These are phyloP conservation scores for Clepsis dumicolana DNA, from an alignment of 2,888 invertebrate species.

Conservation along the genomic window DNA sequence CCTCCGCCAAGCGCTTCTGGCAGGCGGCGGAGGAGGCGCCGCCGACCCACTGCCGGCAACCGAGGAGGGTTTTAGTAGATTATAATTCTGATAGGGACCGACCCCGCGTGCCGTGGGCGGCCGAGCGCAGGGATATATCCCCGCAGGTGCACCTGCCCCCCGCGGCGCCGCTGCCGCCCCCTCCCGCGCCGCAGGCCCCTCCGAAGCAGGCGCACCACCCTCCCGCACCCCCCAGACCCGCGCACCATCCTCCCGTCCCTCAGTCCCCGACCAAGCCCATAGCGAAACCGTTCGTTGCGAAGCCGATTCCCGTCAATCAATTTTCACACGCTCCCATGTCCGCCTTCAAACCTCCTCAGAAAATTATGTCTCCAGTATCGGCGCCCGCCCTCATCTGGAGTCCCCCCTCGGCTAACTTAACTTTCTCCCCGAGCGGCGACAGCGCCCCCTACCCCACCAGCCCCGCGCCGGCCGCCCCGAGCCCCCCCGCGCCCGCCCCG, in stretches of 20 bases:
- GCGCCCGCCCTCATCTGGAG: conserved; percentile 75
- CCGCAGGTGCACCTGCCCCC: conserved; percentile 44
- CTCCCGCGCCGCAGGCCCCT: conserved; percentile 44
- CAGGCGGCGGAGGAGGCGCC: conserved; percentile 86
- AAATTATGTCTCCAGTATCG: conserved; percentile 69
- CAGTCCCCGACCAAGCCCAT: conserved; percentile 67
- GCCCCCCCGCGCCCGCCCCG: conserved; percentile 53
- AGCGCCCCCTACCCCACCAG: conserved; percentile 55
- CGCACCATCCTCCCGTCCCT: conserved; percentile 52
- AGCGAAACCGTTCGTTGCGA: conserved; percentile 80
- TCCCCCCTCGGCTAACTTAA: conserved; percentile 70
- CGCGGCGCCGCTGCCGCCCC: conserved; percentile 33
- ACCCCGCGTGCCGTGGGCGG: conserved; percentile 75
- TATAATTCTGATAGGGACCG: conserved; percentile 67
- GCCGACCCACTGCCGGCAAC: conserved; percentile 55
- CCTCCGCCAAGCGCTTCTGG: conserved; percentile 87
- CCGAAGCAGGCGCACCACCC: conserved; percentile 43
- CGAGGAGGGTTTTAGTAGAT: conserved; percentile 61
- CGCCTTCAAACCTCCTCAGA: conserved; percentile 89
- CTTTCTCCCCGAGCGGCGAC: conserved; percentile 65
- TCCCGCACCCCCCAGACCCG: conserved; percentile 47
- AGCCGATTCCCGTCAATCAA: conserved; percentile 88
- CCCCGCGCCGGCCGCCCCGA: conserved; percentile 54
- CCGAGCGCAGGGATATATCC: conserved; percentile 68
- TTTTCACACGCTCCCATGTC: conserved; percentile 93